Conservation (phyloP, 2,113 vertebrate genomes). For the Shinisaurus crocodilurus region DNA sequence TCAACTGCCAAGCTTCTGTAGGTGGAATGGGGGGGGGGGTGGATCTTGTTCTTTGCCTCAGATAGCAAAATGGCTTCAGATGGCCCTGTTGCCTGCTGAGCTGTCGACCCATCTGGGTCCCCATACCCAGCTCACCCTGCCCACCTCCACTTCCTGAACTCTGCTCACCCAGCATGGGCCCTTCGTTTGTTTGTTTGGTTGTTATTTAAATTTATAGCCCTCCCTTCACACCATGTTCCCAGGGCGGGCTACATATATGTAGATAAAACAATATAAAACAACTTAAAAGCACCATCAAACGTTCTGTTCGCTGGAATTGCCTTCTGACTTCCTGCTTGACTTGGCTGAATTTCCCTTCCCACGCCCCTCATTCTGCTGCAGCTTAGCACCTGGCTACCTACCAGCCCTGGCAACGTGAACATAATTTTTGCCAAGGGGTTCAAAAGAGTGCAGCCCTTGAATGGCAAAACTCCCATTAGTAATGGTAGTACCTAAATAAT, state of each 20-base stretch:
- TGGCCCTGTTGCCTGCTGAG: too few relatives aligned
- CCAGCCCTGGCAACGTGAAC: not conserved
- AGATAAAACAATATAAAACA: too few relatives aligned
- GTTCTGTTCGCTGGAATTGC: too few relatives aligned
- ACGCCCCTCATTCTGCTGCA: not conserved
- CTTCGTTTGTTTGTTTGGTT: not conserved
- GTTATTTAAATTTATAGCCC: too few relatives aligned
- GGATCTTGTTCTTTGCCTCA: too few relatives aligned
- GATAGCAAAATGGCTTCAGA: too few relatives aligned
- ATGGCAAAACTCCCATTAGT: not conserved
- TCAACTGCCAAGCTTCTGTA: too few relatives aligned
- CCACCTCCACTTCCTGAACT: not conserved
- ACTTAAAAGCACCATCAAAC: too few relatives aligned
- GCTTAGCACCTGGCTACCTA: not conserved
- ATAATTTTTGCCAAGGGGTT: not conserved
- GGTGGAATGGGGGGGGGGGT: too few relatives aligned
- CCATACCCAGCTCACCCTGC: not conserved
- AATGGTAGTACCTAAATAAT: not conserved
- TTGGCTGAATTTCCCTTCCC: not conserved
- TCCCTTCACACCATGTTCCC: too few relatives aligned
- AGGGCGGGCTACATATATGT: too few relatives aligned
- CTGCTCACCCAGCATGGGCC: not conserved
- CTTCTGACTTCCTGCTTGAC: too few relatives aligned
- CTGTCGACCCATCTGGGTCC: not conserved
- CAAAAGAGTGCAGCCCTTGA: not conserved